Conservation (phyloP, 2,888 invertebrate genomes). For the Pachliopta kotzebuea region DNA sequence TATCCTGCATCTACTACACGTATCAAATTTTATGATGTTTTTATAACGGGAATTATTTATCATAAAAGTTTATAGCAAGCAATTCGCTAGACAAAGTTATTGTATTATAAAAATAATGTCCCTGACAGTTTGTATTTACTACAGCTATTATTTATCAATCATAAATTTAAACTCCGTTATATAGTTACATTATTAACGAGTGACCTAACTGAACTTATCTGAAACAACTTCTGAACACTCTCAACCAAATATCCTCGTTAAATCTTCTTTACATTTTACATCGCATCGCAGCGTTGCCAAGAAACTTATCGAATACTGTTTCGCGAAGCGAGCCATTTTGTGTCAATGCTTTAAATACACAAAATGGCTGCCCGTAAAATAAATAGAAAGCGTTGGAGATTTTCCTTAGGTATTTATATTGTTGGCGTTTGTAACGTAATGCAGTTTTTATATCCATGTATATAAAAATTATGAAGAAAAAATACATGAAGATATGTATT, state of each 20-base stretch:
- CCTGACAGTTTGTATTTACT: not conserved
- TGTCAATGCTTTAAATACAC: not conserved
- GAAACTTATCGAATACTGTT: conserved; percentile 20
- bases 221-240: conserved; percentile 11
- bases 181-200: not conserved
- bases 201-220: not conserved
- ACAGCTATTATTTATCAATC: not conserved
- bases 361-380: conserved; percentile 9
- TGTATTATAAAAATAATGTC: not conserved
- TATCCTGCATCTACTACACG: too few relatives aligned
- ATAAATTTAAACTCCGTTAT: not conserved
- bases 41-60: too few relatives aligned
- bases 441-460: too few relatives aligned
- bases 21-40: too few relatives aligned
- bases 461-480: not conserved
- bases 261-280: conserved; percentile 21
- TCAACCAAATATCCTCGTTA: conserved; percentile 10
- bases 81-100: not conserved
- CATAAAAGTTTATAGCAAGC: too few relatives aligned
- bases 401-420: not conserved
- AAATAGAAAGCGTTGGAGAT: not conserved
- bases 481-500: not conserved
- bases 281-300: conserved; percentile 19
- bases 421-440: too few relatives aligned
- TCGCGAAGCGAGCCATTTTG: not conserved